Conservation (phyloP, 2,113 vertebrate genomes). For the Natator depressus region DNA sequence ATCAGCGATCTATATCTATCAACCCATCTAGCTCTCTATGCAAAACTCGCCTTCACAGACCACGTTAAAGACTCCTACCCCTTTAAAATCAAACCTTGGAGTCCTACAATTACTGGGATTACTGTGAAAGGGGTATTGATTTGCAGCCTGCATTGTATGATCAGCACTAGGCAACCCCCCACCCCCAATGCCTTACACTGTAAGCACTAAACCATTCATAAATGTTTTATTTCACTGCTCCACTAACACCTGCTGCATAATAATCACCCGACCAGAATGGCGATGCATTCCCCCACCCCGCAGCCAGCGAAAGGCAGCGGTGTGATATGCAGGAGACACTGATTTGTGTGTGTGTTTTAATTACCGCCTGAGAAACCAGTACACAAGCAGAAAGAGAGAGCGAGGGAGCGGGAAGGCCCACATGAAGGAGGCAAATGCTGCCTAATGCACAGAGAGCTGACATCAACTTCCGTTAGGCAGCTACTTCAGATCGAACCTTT, state of each 20-base stretch:
- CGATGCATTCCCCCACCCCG: constrained; percentile 13
- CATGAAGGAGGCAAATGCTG: constrained; percentile 75
- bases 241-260: constrained; percentile 78
- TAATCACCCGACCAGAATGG: constrained; percentile 50
- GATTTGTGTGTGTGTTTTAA: constrained; percentile 78
- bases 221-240: constrained; percentile 80
- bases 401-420: constrained; percentile 69
- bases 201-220: constrained; percentile 77
- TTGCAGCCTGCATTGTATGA: constrained; percentile 77
- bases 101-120: constrained; percentile 84
- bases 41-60: not conserved
- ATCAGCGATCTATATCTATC: not conserved
- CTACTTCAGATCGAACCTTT: constrained; percentile 97
- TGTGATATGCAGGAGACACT: constrained; percentile 61
- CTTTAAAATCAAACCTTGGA: constrained; percentile 81
- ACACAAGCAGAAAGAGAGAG: constrained; percentile 69
- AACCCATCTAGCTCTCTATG: not conserved
- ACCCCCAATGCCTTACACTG: constrained; percentile 67
- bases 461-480: constrained; percentile 89
- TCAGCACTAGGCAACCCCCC: constrained; percentile 63
- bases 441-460: constrained; percentile 89
- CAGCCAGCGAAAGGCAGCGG: constrained; percentile 53
- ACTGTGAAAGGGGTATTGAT: constrained; percentile 82
- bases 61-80: constrained; percentile 59
- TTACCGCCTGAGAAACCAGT: constrained; percentile 72